phyloP scores from a whole-genome alignment of 2,888 invertebrate species.

The Dryobota labecula region DNA sequence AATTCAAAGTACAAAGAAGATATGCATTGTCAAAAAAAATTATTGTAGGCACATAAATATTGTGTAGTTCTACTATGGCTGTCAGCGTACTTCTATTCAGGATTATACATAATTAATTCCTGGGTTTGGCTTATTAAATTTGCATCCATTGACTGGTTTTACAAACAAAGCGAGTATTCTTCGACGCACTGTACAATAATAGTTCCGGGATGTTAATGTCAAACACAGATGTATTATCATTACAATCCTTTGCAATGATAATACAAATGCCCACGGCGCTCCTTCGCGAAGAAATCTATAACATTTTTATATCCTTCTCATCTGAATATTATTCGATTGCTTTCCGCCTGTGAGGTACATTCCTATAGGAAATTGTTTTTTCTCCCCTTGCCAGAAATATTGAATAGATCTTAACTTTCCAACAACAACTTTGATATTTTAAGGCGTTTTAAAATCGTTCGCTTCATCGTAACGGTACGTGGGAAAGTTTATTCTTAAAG shows the following conservation, averaged over 20 bases:
- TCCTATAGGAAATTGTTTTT: slow-evolving; percentile 74
- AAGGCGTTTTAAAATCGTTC: slow-evolving; percentile 65
- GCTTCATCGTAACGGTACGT: slow-evolving; percentile 46
- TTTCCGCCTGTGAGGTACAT: slow-evolving; percentile 70
- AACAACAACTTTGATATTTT: slow-evolving; percentile 57
- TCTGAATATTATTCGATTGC: slow-evolving; percentile 82
- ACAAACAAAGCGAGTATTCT: slow-evolving; percentile 9
- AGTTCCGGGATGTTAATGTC: slow-evolving; percentile 36
- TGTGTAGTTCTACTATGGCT: slow-evolving; percentile 5
- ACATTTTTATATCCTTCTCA: slow-evolving; percentile 76
- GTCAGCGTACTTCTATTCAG: slow-evolving; percentile 5
- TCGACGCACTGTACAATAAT: neutral
- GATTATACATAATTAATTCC: slow-evolving; percentile 6
- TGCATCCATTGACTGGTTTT: slow-evolving; percentile 1
- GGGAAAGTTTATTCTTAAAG: slow-evolving; percentile 49
- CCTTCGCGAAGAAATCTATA: slow-evolving; percentile 69
- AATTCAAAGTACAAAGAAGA: no score
- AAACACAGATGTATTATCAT: slow-evolving; percentile 59
- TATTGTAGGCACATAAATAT: neutral
- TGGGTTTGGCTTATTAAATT: slow-evolving; percentile 15
- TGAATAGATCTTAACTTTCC: slow-evolving; percentile 66
- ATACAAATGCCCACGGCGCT: slow-evolving; percentile 61
- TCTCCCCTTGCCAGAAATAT: slow-evolving; percentile 68
- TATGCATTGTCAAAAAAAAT: no score
- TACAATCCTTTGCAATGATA: slow-evolving; percentile 59